phyloP scores from a whole-genome alignment of 2,888 invertebrate species.

The Lochmaea capreae region DNA sequence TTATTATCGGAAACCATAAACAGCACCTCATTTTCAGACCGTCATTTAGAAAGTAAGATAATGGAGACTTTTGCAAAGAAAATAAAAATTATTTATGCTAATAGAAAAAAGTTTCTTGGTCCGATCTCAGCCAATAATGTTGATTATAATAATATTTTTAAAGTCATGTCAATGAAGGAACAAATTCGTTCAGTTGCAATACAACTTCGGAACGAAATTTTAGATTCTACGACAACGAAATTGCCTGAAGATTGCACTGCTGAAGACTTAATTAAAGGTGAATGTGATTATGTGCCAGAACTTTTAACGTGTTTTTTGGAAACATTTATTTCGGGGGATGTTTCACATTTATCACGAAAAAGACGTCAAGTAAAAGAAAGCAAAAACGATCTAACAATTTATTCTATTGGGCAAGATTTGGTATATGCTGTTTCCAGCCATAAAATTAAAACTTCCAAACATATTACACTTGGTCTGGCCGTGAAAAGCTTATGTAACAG shows the following conservation, averaged over 20 bases:
- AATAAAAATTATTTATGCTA: conserved; percentile 6
- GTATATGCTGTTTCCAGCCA: conserved; percentile 47
- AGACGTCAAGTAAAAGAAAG: conserved; percentile 36
- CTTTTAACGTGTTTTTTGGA: conserved; percentile 1
- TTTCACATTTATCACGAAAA: conserved; percentile 43
- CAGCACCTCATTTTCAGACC: background rate
- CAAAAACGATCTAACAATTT: conserved; percentile 29
- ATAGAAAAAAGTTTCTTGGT: conserved; percentile 1
- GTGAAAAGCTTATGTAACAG: conserved; percentile 48
- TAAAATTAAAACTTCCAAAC: conserved; percentile 52
- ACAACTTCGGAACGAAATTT: conserved; percentile 9
- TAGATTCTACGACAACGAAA: conserved; percentile 4
- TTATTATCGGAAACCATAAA: background rate
- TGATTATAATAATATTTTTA: background rate
- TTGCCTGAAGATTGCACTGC: conserved; percentile 6
- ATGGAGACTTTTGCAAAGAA: conserved; percentile 1
- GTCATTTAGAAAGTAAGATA: background rate
- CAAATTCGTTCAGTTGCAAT: conserved; percentile 1
- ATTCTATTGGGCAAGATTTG: conserved; percentile 46
- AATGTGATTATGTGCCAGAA: conserved; percentile 47
- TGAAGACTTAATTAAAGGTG: conserved; percentile 48
- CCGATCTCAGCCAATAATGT: conserved; percentile 4
- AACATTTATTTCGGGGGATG: conserved; percentile 46
- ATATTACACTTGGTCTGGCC: conserved; percentile 55
- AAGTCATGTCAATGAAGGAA: conserved; percentile 1